These are phyloP conservation scores for Andrena trimmerana DNA, from an alignment of 2,888 invertebrate genomes.

Conservation along the genomic window DNA sequence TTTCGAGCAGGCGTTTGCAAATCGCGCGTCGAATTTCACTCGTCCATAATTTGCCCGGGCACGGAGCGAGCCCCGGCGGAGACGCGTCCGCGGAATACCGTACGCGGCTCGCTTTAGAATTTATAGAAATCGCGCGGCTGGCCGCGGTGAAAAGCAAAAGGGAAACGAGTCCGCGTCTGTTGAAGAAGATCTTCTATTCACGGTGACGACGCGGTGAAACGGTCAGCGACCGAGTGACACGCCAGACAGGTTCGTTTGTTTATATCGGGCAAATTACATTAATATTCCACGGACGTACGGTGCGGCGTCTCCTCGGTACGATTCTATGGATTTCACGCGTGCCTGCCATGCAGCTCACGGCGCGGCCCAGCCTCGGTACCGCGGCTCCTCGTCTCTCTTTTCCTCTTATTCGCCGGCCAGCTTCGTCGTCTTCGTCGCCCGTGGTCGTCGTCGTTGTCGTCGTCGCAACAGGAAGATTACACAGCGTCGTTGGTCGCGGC, in stretches of 20 bases:
- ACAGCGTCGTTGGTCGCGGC: conserved; percentile 55
- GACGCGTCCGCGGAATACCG: conserved; percentile 24
- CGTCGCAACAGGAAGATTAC: conserved; percentile 49
- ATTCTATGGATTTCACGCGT: conserved; percentile 59
- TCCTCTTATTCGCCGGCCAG: not conserved
- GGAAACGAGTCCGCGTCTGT: not conserved
- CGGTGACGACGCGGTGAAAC: conserved; percentile 27
- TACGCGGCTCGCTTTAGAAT: not conserved
- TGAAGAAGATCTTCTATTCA: conserved; percentile 36
- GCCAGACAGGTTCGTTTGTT: conserved; percentile 39
- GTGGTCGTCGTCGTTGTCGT: not conserved
- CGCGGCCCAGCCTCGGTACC: not conserved
- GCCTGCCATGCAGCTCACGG: conserved; percentile 40
- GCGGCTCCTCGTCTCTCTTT: not conserved
- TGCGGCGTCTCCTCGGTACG: conserved; percentile 46
- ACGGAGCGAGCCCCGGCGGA: not conserved
- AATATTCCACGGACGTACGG: conserved; percentile 68
- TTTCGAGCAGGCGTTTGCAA: not conserved
- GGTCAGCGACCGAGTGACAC: conserved; percentile 46
- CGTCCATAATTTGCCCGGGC: conserved; percentile 10
- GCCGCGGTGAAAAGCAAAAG: conserved; percentile 20
- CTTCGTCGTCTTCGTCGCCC: no score
- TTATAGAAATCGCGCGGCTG: conserved; percentile 1
- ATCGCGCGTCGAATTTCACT: conserved; percentile 18
- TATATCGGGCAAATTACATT: conserved; percentile 64